Evolutionary conservation across 2,888 invertebrate genomes (phyloP).

Genomic region (Kuschelorhynchus macadamiae): DNA sequence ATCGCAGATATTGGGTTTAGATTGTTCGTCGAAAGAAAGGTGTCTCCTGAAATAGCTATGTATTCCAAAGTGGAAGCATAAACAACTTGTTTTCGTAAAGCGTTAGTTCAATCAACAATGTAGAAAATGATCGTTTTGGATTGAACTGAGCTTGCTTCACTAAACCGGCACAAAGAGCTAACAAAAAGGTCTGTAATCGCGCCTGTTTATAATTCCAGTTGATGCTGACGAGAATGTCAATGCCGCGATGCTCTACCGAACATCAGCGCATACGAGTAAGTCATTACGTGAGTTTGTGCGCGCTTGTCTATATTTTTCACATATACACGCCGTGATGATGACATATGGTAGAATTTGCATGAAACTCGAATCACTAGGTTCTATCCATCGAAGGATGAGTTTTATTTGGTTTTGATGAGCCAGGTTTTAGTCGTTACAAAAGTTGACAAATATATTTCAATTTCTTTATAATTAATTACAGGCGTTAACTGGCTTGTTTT

Average conservation of each 20-base stretch:
- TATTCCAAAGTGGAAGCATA: no score
- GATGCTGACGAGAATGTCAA: slow-evolving; percentile 91
- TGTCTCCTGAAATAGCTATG: no score
- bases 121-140: no score
- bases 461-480: no score
- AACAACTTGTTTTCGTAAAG: no score
- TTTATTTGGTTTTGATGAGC: no score
- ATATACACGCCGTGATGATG: slow-evolving; percentile 4
- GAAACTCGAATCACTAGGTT: slow-evolving; percentile 22
- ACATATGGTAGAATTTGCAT: slow-evolving; percentile 24
- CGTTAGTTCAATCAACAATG: no score
- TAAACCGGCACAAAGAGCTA: slow-evolving; percentile 16
- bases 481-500: no score
- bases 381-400: background rate
- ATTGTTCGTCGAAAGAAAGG: no score
- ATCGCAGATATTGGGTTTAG: background rate
- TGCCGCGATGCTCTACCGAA: slow-evolving; percentile 86
- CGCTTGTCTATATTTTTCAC: slow-evolving; percentile 46
- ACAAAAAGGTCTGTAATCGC: slow-evolving; percentile 43
- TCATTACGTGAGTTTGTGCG: slow-evolving; percentile 61
- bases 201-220: slow-evolving; percentile 77
- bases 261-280: slow-evolving; percentile 95
- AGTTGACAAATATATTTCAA: no score
- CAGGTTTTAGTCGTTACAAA: no score
- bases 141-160: no score